Conservation (phyloP, 2,888 invertebrate species). For the Anodontia alba region DNA sequence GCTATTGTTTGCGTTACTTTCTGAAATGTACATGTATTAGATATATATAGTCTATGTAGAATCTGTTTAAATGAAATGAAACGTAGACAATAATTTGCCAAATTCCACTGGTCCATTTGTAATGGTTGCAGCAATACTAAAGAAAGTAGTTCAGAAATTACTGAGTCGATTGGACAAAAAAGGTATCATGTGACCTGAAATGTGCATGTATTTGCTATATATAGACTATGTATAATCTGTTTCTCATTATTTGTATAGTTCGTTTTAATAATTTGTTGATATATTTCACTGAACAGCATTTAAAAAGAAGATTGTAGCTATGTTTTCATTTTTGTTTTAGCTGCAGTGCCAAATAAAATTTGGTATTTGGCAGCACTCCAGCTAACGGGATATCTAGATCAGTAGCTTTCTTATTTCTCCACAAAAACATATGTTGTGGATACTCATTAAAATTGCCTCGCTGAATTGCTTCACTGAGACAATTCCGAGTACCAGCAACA, state of each 20-base stretch:
- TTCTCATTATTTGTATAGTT: conserved; percentile 6
- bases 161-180: conserved; percentile 2
- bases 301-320: neutral
- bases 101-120: too few species aligned
- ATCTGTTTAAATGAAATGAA: too few species aligned
- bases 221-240: neutral
- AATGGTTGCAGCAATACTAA: neutral
- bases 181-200: conserved; percentile 1
- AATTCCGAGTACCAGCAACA: too few species aligned
- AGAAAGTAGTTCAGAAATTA: neutral
- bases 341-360: conserved; percentile 38
- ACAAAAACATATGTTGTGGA: too few species aligned
- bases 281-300: conserved; percentile 9
- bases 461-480: too few species aligned
- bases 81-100: too few species aligned
- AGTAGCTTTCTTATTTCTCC: too few species aligned
- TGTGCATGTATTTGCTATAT: neutral
- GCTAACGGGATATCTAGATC: too few species aligned
- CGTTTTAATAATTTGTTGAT: conserved; percentile 1
- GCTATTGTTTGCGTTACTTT: too few species aligned
- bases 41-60: too few species aligned
- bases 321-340: neutral
- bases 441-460: too few species aligned
- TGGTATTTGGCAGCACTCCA: conserved; percentile 11
- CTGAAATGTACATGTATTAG: too few species aligned